phyloP scores from a whole-genome alignment of 2,888 invertebrate genomes.

The Heliothis peltigera region DNA sequence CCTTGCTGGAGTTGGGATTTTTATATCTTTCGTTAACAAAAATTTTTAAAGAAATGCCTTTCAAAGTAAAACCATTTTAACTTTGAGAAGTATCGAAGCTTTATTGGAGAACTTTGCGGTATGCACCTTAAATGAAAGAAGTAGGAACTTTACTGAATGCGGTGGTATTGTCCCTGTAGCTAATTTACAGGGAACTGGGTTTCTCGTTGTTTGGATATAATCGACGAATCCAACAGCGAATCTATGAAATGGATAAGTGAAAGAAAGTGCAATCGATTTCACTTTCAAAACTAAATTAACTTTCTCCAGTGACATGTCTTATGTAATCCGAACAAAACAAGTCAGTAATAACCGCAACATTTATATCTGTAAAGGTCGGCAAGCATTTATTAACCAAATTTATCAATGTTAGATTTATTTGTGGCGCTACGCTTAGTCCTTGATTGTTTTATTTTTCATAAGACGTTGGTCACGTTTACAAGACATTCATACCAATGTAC shows the following conservation, averaged over 20 bases:
- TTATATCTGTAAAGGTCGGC: conserved; percentile 85
- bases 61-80: conserved; percentile 47
- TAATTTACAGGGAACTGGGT: conserved; percentile 53
- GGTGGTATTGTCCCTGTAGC: conserved; percentile 34
- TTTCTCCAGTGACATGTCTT: conserved; percentile 90
- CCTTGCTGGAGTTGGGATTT: conserved; percentile 29
- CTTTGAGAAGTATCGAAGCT: conserved; percentile 33
- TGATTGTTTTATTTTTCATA: background rate
- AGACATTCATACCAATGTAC: background rate
- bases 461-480: background rate
- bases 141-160: conserved; percentile 49
- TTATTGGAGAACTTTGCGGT: conserved; percentile 45
- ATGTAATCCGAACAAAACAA: conserved; percentile 87
- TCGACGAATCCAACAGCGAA: conserved; percentile 72
- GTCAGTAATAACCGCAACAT: conserved; percentile 84
- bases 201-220: conserved; percentile 67
- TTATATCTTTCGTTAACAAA: conserved; percentile 37
- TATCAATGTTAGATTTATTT: conserved; percentile 49
- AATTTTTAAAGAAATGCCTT: conserved; percentile 37
- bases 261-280: conserved; percentile 90
- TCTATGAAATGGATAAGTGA: conserved; percentile 87
- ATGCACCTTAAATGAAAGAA: conserved; percentile 33
- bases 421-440: background rate
- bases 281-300: conserved; percentile 90
- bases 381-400: conserved; percentile 58